Conservation (phyloP, 2,888 invertebrate genomes). For the Dilophus febrilis region DNA sequence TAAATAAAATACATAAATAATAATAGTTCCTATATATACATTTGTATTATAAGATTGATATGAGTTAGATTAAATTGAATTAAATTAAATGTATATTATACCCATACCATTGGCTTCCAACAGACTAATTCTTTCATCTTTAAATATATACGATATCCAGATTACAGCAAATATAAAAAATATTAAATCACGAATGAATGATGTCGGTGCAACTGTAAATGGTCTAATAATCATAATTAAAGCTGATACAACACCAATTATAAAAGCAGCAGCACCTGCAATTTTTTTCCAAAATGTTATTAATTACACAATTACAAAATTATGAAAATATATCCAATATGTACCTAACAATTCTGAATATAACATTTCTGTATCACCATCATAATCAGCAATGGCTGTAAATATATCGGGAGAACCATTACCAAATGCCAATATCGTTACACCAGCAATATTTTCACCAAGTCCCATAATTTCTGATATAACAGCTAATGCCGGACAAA, state of each 20-base stretch:
- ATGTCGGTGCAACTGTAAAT: constrained; percentile 24
- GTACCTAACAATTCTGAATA: constrained; percentile 32
- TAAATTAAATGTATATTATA: background rate
- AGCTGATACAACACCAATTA: constrained; percentile 33
- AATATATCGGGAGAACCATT: constrained; percentile 55
- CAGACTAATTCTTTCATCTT: constrained; percentile 11
- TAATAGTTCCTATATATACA: constrained; percentile 5
- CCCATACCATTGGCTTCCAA: constrained; percentile 1
- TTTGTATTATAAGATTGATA: background rate
- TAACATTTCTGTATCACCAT: constrained; percentile 26
- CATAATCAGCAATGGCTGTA: constrained; percentile 34
- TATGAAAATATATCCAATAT: no score
- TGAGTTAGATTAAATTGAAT: no score
- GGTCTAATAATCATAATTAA: constrained; percentile 34
- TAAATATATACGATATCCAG: constrained; percentile 14
- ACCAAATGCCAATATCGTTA: constrained; percentile 52
- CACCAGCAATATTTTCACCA: constrained; percentile 41
- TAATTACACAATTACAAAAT: no score
- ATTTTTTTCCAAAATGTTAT: no score
- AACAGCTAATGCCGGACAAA: constrained; percentile 35
- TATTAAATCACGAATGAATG: constrained; percentile 15
- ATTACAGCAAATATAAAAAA: constrained; percentile 15
- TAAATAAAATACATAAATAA: constrained; percentile 15
- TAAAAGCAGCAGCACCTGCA: constrained; percentile 36
- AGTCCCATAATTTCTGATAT: constrained; percentile 30